These are phyloP conservation scores for Amazona vittata DNA, from an alignment of 2,113 vertebrate genomes.

Conservation along the genomic window DNA sequence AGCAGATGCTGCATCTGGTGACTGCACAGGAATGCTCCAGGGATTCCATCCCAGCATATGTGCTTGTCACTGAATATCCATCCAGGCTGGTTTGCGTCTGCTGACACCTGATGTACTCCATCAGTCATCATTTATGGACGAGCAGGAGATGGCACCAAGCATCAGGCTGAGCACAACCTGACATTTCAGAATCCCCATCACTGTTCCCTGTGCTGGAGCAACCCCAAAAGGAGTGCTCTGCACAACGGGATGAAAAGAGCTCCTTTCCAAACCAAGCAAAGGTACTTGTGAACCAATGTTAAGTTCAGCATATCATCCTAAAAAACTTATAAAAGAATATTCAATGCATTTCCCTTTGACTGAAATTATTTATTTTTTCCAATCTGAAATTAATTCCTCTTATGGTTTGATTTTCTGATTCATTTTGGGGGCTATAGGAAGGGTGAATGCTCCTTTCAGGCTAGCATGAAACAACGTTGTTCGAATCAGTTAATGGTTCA, in stretches of 20 bases:
- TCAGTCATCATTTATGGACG: accelerated
- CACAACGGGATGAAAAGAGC: accelerated
- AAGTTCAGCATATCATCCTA: background rate
- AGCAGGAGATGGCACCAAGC: background rate
- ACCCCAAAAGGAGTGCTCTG: accelerated
- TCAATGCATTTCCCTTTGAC: background rate
- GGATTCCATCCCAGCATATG: background rate
- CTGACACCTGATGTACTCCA: background rate
- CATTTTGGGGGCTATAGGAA: background rate
- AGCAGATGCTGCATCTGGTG: background rate
- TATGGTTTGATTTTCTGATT: background rate
- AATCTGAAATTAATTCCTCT: background rate
- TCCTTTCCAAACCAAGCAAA: background rate
- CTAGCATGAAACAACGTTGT: background rate
- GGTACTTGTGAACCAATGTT: background rate
- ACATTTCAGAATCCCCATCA: background rate
- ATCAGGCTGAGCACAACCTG: background rate
- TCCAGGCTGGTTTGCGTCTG: background rate
- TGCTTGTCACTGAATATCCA: background rate
- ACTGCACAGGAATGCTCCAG: background rate
- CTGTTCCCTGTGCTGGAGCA: accelerated
- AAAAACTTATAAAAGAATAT: background rate
- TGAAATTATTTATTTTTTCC: background rate
- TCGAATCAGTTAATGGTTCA: background rate
- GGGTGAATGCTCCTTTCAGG: background rate